Evolutionary conservation across 2,888 invertebrate genomes (phyloP).

Genomic region (Notocelia uddmanniana): DNA sequence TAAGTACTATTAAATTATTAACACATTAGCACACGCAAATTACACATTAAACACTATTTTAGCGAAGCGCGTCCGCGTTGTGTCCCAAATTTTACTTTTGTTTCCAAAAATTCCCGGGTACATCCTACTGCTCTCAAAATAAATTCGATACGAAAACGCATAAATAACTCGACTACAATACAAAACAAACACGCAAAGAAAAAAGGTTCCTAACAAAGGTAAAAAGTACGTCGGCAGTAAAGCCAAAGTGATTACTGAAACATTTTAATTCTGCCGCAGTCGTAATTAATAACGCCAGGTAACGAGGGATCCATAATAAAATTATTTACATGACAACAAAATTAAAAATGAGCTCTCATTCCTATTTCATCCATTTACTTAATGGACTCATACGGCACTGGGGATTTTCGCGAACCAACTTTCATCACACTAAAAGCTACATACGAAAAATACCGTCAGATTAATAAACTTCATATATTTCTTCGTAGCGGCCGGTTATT

Average conservation of each 20-base stretch:
- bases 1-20: too few relatives aligned
- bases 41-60: neutral
- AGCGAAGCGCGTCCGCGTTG: neutral
- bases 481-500: slow-evolving; percentile 60
- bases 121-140: too few relatives aligned
- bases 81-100: neutral
- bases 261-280: slow-evolving; percentile 55
- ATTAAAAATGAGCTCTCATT: slow-evolving; percentile 83
- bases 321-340: slow-evolving; percentile 78
- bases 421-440: slow-evolving; percentile 84
- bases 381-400: slow-evolving; percentile 82
- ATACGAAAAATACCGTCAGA: slow-evolving; percentile 80
- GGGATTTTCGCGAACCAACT: slow-evolving; percentile 77
- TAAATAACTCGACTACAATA: neutral
- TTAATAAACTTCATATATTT: slow-evolving; percentile 79
- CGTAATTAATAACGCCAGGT: slow-evolving; percentile 69
- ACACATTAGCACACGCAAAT: neutral
- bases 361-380: slow-evolving; percentile 80
- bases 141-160: neutral
- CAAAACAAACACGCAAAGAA: slow-evolving; percentile 19
- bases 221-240: slow-evolving; percentile 10
- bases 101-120: too few relatives aligned
- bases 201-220: slow-evolving; percentile 34
- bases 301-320: slow-evolving; percentile 71
- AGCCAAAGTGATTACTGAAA: slow-evolving; percentile 42